Base-by-base conservation (phyloP, 2,888 invertebrate species). In the Copidosoma aretas region DNA sequence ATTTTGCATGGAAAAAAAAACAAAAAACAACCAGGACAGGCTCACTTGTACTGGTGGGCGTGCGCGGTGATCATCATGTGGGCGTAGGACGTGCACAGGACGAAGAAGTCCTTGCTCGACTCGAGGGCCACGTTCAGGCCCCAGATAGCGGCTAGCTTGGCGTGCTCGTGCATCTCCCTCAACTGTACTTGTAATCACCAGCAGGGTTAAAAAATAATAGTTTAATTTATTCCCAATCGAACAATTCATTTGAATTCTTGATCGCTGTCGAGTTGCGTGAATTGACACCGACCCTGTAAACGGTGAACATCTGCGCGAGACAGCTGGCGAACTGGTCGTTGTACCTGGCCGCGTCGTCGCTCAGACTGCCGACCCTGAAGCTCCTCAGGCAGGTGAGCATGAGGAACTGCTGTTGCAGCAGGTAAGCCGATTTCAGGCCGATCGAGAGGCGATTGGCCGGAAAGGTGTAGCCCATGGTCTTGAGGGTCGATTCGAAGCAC, bases 111-210 rank as follows among this genome's bases (percentile, higher is more conserved):
- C 1, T 85, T 84, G 71, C 86, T 86, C 0, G 87, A 85, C 57
- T 84, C 79, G 17, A 88, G 74, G 0, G 88, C 87, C 68, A 85
- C 85, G 62, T 85, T 86, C 54, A 89, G 77, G 24, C 87, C 84
- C 87, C 89, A 88, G 66, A 87, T 84, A 0, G 89, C 89, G 3
- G 89, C 88, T 62, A 89, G 77, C 59, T 84, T 84, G 0, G 89
- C 88, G 60, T 87, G 86, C 15, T 81, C 75, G 76, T 81, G 81
- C 79, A 83, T 80, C 5, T 79, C 75, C 72, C 80, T 81, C 0
- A 68, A 66, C 81, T 82, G 25, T 15, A 68, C 32, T 3, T 32
- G 3, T 5, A 3, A 32, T 32, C 32, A 8, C n/a, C n/a, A n/a
- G n/a, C n/a, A n/a, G n/a, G n/a, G n/a, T n/a, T n/a, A n/a, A n/a